These are phyloP conservation scores for Eciton burchellii DNA, from an alignment of 1,140 invertebrate genomes.

Conservation along the genomic window DNA sequence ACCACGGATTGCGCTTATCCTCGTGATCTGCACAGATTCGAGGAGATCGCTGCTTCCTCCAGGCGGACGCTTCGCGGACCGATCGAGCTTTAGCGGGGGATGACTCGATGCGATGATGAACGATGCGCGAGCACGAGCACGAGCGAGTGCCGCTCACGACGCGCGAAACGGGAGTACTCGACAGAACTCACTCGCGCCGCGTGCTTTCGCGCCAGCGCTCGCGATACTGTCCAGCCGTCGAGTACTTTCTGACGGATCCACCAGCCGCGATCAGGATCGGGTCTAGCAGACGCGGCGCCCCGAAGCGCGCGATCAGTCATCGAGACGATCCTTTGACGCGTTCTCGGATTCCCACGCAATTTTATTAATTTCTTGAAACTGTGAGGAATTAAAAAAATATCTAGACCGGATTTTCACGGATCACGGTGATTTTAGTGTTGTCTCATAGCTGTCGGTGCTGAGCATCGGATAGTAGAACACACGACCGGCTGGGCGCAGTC, in stretches of 20 bases:
- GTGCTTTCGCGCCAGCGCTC: constrained; percentile 68
- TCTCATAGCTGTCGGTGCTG: constrained; percentile 19
- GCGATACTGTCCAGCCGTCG: constrained; percentile 69
- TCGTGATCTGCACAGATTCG: background rate
- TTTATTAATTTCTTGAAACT: too few relatives aligned
- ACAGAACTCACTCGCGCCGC: constrained; percentile 61
- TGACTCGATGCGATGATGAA: constrained; percentile 15
- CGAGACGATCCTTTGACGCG: background rate
- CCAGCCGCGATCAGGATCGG: constrained; percentile 52
- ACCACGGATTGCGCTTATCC: background rate
- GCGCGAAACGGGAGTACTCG: constrained; percentile 55
- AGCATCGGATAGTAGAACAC: constrained; percentile 36
- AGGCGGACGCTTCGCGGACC: too few relatives aligned
- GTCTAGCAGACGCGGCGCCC: constrained; percentile 41
- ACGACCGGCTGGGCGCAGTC: constrained; percentile 61
- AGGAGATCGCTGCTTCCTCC: background rate
- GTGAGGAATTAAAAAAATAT: too few relatives aligned
- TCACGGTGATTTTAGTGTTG: background rate
- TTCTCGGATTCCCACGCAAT: background rate
- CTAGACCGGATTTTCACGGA: background rate
- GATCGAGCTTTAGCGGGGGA: too few relatives aligned
- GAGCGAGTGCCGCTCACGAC: background rate
- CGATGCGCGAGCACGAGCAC: constrained; percentile 9
- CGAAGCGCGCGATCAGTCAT: background rate
- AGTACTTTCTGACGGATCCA: constrained; percentile 71